A percentile compares a stretch with the other conserved stretches of the same genome.
Conservation (phyloP, 1,140 invertebrate species). For the Phymorhynchus buccinoides region DNA sequence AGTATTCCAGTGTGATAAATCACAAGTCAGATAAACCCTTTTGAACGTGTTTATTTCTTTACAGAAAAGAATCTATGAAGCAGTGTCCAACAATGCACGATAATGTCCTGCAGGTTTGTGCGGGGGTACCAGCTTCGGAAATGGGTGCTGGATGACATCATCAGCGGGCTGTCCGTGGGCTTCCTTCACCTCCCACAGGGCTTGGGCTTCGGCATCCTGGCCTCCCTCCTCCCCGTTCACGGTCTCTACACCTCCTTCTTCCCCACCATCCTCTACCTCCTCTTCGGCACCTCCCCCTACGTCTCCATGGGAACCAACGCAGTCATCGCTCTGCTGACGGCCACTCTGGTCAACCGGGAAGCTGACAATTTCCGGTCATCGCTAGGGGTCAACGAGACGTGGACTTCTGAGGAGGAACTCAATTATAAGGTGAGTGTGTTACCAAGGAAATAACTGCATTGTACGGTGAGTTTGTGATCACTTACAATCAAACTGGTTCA, state of each 20-base stretch:
- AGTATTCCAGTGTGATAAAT: no score
- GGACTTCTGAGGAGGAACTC: conserved; percentile 54
- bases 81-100: no score
- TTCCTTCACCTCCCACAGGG: conserved; percentile 96
- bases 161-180: conserved; percentile 85
- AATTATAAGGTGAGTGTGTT: conserved; percentile 41
- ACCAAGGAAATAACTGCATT: no score
- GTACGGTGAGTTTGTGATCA: no score
- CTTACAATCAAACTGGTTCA: no score
- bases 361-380: background rate
- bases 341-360: conserved; percentile 49
- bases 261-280: conserved; percentile 56
- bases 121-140: conserved; percentile 59
- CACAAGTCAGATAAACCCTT: no score
- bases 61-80: no score
- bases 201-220: conserved; percentile 75
- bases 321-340: conserved; percentile 57
- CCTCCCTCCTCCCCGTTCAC: conserved; percentile 67
- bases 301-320: conserved; percentile 65
- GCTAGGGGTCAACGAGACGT: background rate
- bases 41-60: no score
- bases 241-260: conserved; percentile 69
- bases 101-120: no score
- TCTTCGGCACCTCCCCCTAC: conserved; percentile 67
- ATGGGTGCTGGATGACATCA: conserved; percentile 65